Base-by-base conservation (phyloP, 35 echinoderm and acorn worm genomes). In the Holothuria glaberrima region DNA sequence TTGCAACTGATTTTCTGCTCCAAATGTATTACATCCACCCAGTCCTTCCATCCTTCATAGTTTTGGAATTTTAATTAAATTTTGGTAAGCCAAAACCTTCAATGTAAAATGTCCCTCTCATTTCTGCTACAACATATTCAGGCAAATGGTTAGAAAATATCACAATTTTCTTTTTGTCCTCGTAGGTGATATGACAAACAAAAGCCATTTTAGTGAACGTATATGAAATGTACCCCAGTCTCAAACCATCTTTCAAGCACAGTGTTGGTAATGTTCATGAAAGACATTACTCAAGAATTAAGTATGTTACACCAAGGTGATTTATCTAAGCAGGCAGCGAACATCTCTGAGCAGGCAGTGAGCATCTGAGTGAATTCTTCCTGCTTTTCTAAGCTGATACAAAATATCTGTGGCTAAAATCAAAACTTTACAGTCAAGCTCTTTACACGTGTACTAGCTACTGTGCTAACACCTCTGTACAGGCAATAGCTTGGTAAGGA, bases 301-400 rank as follows among this genome's bases (percentile, higher is more conserved):
- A n/a, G 44, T 80, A 33, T n/a, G 76, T 80, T 13, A 80, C 76
- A 80, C 48, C 75, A 48, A 80, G 75, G 41, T 80, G 36, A 57
- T 80, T 80, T 22, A 20, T 46, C 41, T n/a, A 36, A 80, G 76
- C n/a, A n/a, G n/a, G n/a, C n/a, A n/a, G n/a, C n/a, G n/a, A n/a
- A n/a, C n/a, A n/a, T n/a, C n/a, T n/a, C 41, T n/a, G 76, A 80
- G 76, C 76, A 80, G 38, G 50, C 50, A 48, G 35, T 80, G 19
- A 80, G 50, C 38, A 80, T 58, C 76, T 80, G 22, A n/a, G 14
- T 41, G 50, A 80, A 80, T 5, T 7, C 76, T 80, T 52, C 38
- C 46, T 48, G 76, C 21, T 52, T 48, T 48, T 41, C 41, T 25
- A 80, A 80, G 76, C 41, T 58, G 50, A 80, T 80, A 19, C 41